Base-by-base conservation (phyloP, 2,888 invertebrate genomes). In the Meteorus cinctellus region DNA sequence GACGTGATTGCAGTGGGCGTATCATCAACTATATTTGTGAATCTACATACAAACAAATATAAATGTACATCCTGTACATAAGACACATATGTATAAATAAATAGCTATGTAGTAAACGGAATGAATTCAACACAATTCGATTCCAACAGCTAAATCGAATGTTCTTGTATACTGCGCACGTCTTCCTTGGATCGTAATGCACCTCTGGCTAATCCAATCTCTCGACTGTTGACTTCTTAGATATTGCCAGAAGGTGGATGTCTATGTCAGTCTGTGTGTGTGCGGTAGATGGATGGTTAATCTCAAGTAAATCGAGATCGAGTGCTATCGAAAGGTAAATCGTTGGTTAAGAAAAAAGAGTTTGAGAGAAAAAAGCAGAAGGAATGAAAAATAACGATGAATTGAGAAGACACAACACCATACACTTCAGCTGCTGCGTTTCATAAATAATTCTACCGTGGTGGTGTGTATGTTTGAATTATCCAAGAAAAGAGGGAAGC, bases 401-500 rank as follows among this genome's bases (percentile, higher is more conserved):
- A 48, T 36, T 19, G 71, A 55, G 68, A 55, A 69, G 51, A 59
- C 10, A 16, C 31, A 36, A 16, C 24, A 48, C 19, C 24, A 29
- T 12, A 29, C 41, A 67, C 48, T 48, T 19, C 16, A 70, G 70
- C 63, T 34, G 63, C 65, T 59, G 70, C 71, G 68, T 79, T 76
- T 78, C 77, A 80, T 77, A 77, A 80, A 78, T 80, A 80, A 80
- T 78, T 75, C 74, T 24, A 19, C n/a, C 67, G 51, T 68, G 71
- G 69, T 73, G 65, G 65, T 69, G 66, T 59, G 48, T 36, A 60
- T 65, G 66, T 45, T 59, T 66, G 69, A 71, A 55, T 55, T 19
- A 55, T 55, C 24, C 24, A 55, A 8, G 24, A 19, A 24, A 55
- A 55, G n/a, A 65, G 62, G 36, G 59, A 34, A 72, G 68, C 24